Evolutionary conservation across 2,888 invertebrate genomes (phyloP).

Genomic region (Volucella inanis): DNA sequence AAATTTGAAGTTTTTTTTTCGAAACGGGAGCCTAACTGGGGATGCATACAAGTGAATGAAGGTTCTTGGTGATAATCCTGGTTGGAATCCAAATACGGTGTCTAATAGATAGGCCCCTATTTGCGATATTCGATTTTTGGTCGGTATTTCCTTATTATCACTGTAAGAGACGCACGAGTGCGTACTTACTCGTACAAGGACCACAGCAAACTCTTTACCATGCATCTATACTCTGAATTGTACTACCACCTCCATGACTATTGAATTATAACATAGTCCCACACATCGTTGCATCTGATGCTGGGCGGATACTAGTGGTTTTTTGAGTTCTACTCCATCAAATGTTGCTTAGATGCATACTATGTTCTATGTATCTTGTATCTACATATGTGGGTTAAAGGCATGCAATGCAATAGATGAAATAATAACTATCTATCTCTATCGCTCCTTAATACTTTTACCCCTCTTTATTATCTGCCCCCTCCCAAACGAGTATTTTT

Average conservation of each 20-base stretch:
- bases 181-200: conserved; percentile 52
- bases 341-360: conserved; percentile 53
- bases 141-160: conserved; percentile 59
- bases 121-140: conserved; percentile 53
- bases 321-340: conserved; percentile 43
- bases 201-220: conserved; percentile 46
- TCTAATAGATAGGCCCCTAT: conserved; percentile 17
- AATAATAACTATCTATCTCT: conserved; percentile 68
- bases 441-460: conserved; percentile 20
- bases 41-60: conserved; percentile 4
- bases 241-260: neutral
- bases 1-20: conserved; percentile 34
- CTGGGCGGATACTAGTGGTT: conserved; percentile 51
- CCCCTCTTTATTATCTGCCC: neutral
- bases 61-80: conserved; percentile 58
- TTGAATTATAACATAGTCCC: conserved; percentile 37
- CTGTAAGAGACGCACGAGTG: conserved; percentile 20
- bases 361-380: conserved; percentile 52
- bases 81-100: conserved; percentile 15
- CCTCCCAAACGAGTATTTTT: neutral
- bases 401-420: conserved; percentile 54
- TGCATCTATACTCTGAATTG: neutral
- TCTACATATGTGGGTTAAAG: conserved; percentile 57
- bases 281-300: neutral
- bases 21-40: neutral